Evolutionary conservation across 1,140 invertebrate genomes (phyloP).

Genomic region (Tenebrio molitor): DNA sequence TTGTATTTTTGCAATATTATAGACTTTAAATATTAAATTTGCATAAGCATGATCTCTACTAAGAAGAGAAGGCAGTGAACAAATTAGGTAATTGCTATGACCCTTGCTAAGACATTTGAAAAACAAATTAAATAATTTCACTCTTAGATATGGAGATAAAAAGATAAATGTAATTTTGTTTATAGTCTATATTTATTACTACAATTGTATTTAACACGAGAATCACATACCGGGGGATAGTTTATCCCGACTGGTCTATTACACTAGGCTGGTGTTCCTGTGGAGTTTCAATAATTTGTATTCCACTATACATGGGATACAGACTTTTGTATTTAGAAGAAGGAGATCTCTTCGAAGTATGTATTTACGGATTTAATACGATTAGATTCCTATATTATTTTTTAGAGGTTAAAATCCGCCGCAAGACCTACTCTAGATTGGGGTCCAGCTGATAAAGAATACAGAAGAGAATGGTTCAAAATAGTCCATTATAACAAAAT

Average conservation of each 20-base stretch:
- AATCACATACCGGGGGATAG: slow-evolving; percentile 69
- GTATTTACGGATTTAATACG: neutral
- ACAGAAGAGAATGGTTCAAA: slow-evolving; percentile 45
- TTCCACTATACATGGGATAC: slow-evolving; percentile 68
- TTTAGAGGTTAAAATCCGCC: slow-evolving; percentile 35
- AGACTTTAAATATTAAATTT: neutral
- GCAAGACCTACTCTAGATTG: slow-evolving; percentile 18
- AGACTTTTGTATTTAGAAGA: slow-evolving; percentile 49
- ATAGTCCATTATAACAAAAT: slow-evolving; percentile 25
- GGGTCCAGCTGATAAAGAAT: slow-evolving; percentile 31
- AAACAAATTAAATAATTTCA: no score
- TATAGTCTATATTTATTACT: slow-evolving; percentile 71
- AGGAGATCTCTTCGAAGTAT: slow-evolving; percentile 50
- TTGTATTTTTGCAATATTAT: no score
- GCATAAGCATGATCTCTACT: neutral
- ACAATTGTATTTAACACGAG: slow-evolving; percentile 70
- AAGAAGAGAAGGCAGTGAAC: neutral
- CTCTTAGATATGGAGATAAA: no score
- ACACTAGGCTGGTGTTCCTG: slow-evolving; percentile 73
- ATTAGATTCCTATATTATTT: neutral
- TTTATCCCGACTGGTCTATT: slow-evolving; percentile 73
- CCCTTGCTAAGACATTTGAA: no score
- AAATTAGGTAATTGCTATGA: neutral
- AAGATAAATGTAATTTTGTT: slow-evolving; percentile 9
- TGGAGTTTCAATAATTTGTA: slow-evolving; percentile 70